Base-by-base conservation (phyloP, 1,140 invertebrate species). In the Calosoma granatense region DNA sequence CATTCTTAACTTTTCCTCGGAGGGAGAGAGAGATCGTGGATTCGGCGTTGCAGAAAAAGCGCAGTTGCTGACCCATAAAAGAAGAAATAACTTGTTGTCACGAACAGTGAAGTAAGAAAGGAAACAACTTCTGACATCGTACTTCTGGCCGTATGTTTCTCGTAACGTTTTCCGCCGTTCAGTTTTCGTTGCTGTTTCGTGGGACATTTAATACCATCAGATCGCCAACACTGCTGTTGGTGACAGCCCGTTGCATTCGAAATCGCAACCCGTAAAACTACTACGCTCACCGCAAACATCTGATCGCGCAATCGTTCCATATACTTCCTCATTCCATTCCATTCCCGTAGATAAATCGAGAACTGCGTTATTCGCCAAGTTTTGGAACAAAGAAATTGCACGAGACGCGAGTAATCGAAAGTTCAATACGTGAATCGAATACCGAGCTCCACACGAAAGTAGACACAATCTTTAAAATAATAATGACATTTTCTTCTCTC, bases 1-100 rank as follows among this genome's bases (percentile, higher is more conserved):
- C 41, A 47, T 12, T 17, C 17, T 47, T 30, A 30, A 30, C 26
- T 30, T 30, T 30, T 30, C 4, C 6, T 30, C 14, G 26, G 14
- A 30, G n/a, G n/a, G 26, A n/a, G 26, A 36, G n/a, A 36, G 15
- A 47, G 17, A 47, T 47, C 41, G 41, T 12, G 41, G 15, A 47
- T 47, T 47, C 41, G 41, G 41, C 15, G 41, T 47, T 47, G 41
- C 41, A 47, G 41, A 47, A 47, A 47, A 47, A 47, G 41, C 41
- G 17, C 41, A 47, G 3, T 47, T 47, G 41, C 41, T 47, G 41
- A 47, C 41, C 41, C 41, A 17, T 47, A 17, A 11, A 47, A 17
- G 17, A 47, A 47, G 41, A 17, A 47, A 47, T 47, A 47, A 47
- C 6, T 47, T 47, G 41, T 47, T 47, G 41, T 47, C 41, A 47